These are phyloP conservation scores for Isurus oxyrinchus DNA, from an alignment of 2,113 vertebrate genomes.

Conservation along the genomic window DNA sequence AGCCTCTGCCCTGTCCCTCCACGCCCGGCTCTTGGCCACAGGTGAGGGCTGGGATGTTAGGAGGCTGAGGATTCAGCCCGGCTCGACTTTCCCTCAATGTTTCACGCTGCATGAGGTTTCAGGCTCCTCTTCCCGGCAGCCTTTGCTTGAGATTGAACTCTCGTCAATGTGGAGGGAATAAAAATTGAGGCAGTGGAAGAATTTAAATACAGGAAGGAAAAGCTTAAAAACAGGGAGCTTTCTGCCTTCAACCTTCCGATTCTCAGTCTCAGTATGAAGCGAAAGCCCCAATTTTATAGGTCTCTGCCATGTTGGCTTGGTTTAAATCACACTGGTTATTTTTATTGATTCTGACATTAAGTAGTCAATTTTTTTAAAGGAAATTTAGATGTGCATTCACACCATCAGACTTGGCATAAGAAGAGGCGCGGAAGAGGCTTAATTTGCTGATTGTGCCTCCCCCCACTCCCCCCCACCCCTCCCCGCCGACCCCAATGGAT, in stretches of 20 bases:
- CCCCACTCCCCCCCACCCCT: too few relatives aligned
- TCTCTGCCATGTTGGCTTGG: too few relatives aligned
- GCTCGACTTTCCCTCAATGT: not conserved
- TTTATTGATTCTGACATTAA: not conserved
- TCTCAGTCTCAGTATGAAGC: not conserved
- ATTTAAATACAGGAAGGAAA: too few relatives aligned
- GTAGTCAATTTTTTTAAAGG: not conserved
- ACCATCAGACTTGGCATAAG: not conserved
- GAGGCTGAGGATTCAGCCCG: too few relatives aligned
- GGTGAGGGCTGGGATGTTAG: too few relatives aligned
- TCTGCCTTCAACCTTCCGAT: not conserved
- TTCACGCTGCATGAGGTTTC: too few relatives aligned
- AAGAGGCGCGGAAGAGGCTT: not conserved
- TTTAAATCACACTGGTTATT: not conserved
- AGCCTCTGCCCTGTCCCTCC: not conserved
- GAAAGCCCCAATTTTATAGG: not conserved
- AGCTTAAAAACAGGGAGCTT: too few relatives aligned
- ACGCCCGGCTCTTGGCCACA: not conserved
- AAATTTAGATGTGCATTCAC: not conserved
- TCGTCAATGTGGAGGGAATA: too few relatives aligned
- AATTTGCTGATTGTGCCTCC: not conserved
- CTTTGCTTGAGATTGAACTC: not conserved
- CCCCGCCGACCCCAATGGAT: too few relatives aligned
- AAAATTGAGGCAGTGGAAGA: too few relatives aligned
- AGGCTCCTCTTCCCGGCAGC: too few relatives aligned